Base-by-base conservation (phyloP, 2,113 vertebrate genomes). In the Herpetotheres cachinnans region DNA sequence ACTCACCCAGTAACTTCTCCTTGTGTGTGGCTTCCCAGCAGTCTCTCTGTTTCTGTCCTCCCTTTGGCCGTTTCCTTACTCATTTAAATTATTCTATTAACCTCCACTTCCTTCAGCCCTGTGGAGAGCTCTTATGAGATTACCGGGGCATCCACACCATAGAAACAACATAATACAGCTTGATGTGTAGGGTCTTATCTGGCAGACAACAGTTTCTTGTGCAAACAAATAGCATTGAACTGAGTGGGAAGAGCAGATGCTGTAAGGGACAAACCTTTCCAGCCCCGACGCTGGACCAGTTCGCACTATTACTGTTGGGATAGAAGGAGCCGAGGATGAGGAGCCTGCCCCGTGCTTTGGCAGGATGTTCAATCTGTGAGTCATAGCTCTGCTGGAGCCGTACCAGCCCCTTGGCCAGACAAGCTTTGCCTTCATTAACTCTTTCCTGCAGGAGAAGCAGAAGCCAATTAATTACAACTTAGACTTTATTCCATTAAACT, bases 341-440 rank as follows among this genome's bases (percentile, higher is more conserved):
- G 73, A 93, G 36, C 21, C 81, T 72, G 56, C 63, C 63, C 1
- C 0, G 42, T 82, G 80, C 78, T 84, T 52, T 49, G 21, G 59
- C 92, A 86, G 90, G 81, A 49, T 73, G 71, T 36, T 93, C 83
- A 5, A 44, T 11, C 59, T 55, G 34, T 97, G 97, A 97, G 76
- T 95, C 96, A 97, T 8, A 40, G 88, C 72, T 81, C 88, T 25
- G 4, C 80, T 86, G 90, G 94, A 96, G 89, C 46, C 7, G 0
- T 20, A 84, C 56, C 86, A 92, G 80, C 81, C 93, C 93, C 84
- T 94, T 40, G 90, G 91, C 90, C 95, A 96, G 96, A 97, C 96
- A 82, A 94, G 94, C 73, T 94, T 86, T 93, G 70, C 94, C 83
- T 95, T 96, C 95, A 95, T 97, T 97, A 97, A 97, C 97, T 95